Evolutionary conservation across 2,888 invertebrate genomes (phyloP), one percentile per base, ranked within the genome.

Genomic region (Hirtodrosophila duncani): DNA sequence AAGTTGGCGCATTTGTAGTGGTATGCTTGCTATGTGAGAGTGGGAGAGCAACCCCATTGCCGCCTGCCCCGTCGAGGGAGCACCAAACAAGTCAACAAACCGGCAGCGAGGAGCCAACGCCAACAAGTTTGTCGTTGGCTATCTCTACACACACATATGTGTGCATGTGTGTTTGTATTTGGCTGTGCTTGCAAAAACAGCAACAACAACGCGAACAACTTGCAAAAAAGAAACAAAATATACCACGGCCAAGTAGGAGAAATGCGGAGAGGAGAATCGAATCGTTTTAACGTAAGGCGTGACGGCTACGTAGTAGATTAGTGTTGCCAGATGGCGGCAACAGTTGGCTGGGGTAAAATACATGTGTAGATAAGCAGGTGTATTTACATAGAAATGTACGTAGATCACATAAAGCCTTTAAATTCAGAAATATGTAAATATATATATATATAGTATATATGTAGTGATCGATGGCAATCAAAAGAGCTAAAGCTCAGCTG

Each of bases 171-270:
- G n/a, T n/a, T n/a, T n/a, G n/a, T n/a, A n/a, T n/a, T n/a, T n/a
- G n/a, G n/a, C n/a, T n/a, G n/a, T n/a, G n/a, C n/a, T n/a, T n/a
- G n/a, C n/a, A n/a, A n/a, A n/a, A n/a, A n/a, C 44, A 61, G 61
- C 61, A 60, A 63, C 67, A 70, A 52, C 44, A 52, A 39, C 31
- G 46, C 46, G 26, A 33, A 48, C n/a, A n/a, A n/a, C n/a, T n/a
- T n/a, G n/a, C n/a, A n/a, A n/a, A n/a, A n/a, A n/a, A n/a, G n/a
- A n/a, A n/a, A n/a, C n/a, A n/a, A 44, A 43, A 30, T 43, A 24
- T 21, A 31, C 44, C 31, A 18, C 44, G 39, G 18, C 30, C 13
- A 31, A 46, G 45, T 17, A 43, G 34, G n/a, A n/a, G n/a, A n/a
- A n/a, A n/a, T n/a, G 11, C 20, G n/a, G n/a, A n/a, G n/a, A n/a